Evolutionary conservation across 2,888 invertebrate genomes (phyloP), one percentile per base, ranked within the genome.

Genomic region (Ramazzottius varieornatus): DNA sequence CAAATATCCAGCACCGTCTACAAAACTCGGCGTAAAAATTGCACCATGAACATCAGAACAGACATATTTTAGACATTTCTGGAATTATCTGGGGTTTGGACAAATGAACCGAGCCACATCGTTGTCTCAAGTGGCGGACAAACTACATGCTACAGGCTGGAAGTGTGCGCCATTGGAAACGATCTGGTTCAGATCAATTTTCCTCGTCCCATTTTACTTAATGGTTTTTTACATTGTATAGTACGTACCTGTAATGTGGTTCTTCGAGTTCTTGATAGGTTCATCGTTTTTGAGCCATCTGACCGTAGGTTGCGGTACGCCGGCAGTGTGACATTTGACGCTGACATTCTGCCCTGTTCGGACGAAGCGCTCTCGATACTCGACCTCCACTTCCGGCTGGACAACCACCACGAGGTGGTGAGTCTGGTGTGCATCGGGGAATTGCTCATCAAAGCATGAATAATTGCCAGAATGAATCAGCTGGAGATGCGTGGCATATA

Each of bases 261-360:
- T 46, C 32, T 67, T 64, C 65, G 24, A 4, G 16, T 32, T 64
- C 29, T 78, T 77, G 46, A 83, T 73, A 2, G 81, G 79, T 70
- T 83, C 83, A 72, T 84, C 84, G 72, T 85, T 85, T 74, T 84
- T 84, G 70, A 84, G 74, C 86, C 86, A 86, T 69, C 82, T 80
- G 34, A 85, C 81, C 8, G 64, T 67, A 0, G 85, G 84, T 70
- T 82, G 80, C 1, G 85, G 85, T 70, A 84, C 83, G 1, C 85
- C 85, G 33, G 83, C 82, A 2, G 84, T 84, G 72, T 84, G 84
- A 72, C 86, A 86, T 68, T 81, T 81, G 80, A 86, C 82, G 29
- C 80, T 80, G 0, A 84, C 82, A 70, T 82, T 82, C 71, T 83
- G 82, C 1, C 83, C 82, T 0, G 84, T 82, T 34, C 81, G 76